Percentiles rank a stretch among this genome's conserved stretches.
phyloP scores from a whole-genome alignment of 2,797 vertebrate genomes.

The Sciaenops ocellatus region DNA sequence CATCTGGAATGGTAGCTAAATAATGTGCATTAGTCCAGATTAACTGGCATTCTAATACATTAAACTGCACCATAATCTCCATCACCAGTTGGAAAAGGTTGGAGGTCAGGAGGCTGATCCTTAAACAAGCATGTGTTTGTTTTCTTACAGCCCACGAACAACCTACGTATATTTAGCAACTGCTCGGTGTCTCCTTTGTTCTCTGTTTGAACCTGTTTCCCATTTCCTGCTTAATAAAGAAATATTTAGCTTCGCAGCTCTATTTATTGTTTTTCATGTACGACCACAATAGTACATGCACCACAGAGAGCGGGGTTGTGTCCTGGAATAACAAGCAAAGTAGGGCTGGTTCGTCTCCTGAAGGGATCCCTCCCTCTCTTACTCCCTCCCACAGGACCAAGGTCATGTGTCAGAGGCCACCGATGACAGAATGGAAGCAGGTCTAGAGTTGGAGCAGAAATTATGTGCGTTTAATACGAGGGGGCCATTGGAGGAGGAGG shows the following conservation, averaged over 20 bases:
- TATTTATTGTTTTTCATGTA: conserved; percentile 70
- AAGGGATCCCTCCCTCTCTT: conserved; percentile 28
- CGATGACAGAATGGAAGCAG: conserved; percentile 58
- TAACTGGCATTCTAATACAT: conserved; percentile 61
- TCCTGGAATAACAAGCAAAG: conserved; percentile 76
- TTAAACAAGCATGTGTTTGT: conserved; percentile 68
- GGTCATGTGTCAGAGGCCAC: conserved; percentile 69
- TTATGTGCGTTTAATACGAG: conserved; percentile 21
- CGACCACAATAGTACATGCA: conserved; percentile 50
- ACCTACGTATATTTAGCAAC: conserved; percentile 53
- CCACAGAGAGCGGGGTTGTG: conserved; percentile 36
- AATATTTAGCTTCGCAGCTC: conserved; percentile 38
- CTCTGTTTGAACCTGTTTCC: conserved; percentile 57
- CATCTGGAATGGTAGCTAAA: conserved; percentile 55
- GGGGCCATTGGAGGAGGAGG: conserved; percentile 9
- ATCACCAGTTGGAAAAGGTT: conserved; percentile 41
- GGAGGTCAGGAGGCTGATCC: conserved; percentile 55
- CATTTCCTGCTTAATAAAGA: conserved; percentile 63
- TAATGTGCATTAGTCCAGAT: conserved; percentile 74
- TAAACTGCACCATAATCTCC: conserved; percentile 70
- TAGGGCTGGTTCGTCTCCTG: conserved; percentile 47
- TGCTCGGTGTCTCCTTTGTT: conserved; percentile 61
- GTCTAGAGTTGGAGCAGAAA: conserved; percentile 33
- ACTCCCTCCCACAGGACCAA: conserved; percentile 45
- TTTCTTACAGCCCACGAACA: conserved; percentile 43